Evolutionary conservation across 2,888 invertebrate genomes (phyloP), one percentile per base, ranked within the genome.

Genomic region (Netelia inedita): DNA sequence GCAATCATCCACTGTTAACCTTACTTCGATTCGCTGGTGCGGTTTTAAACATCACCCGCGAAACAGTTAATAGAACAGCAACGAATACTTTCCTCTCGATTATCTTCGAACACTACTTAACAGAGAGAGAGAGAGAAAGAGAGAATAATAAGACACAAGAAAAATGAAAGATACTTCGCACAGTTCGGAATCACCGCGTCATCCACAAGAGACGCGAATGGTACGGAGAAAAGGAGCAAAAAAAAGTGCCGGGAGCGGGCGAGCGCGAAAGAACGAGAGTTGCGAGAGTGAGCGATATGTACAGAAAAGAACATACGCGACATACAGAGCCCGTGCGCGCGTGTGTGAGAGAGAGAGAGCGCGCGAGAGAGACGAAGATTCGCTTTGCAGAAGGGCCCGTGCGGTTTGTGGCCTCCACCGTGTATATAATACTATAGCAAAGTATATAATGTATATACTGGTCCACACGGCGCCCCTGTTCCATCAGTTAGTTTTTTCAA

Each of bases 401-500:
- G 76, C 82, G 74, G 75, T 73, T 65, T 79, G 80, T 79, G 80
- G 75, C 83, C 83, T 84, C 83, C 63, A 23, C 21, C 63, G 59
- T 73, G 50, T 63, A 41, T 76, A 28, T 57, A 57, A 43, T 46
- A 43, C 57, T 73, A 76, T 76, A 83, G 59, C 61, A 79, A 61
- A 79, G 79, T 79, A 69, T 71, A 78, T 46, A 46, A 46, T 46
- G 59, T 71, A 57, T 75, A 79, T 74, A 74, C 55, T 76, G 80
- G 80, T 81, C 83, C 85, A 78, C 82, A 74, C 76, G 83, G 78
- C 72, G 76, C 72, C 78, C 87, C 79, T 85, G 88, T 88, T 90
- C 87, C 88, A 89, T 89, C 90, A 85, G 86, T 87, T 83, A 91
- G 91, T 90, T 91, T 92, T 92, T 92, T 92, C 89, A 91, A 86